phyloP scores from a whole-genome alignment of 2,113 vertebrate genomes.

The Azemiops feae region DNA sequence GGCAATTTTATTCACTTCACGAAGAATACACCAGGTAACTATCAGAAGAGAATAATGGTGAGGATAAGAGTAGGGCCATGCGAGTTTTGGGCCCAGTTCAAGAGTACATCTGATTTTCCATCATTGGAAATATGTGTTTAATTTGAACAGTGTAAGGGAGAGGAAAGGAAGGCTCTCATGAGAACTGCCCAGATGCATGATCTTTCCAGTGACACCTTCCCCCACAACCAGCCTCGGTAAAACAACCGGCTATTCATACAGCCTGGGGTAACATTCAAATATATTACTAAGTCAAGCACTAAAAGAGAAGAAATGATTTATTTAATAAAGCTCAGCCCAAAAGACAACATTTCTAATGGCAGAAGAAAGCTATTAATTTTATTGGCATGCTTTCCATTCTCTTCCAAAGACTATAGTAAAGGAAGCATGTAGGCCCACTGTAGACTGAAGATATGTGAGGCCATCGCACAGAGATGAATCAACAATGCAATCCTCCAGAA shows the following conservation, averaged over 20 bases:
- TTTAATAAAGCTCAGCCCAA: slow-evolving; percentile 28
- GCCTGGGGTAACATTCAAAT: slow-evolving; percentile 13
- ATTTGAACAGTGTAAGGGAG: background rate
- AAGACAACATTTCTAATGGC: slow-evolving; percentile 55
- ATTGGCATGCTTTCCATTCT: slow-evolving; percentile 28
- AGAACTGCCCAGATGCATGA: slow-evolving; percentile 19
- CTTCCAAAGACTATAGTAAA: background rate
- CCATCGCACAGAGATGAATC: background rate
- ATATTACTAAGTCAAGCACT: slow-evolving; percentile 33
- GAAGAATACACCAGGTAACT: background rate
- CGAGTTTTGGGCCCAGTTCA: background rate
- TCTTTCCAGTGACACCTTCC: slow-evolving; percentile 7
- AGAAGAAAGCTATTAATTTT: background rate
- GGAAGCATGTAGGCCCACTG: slow-evolving; percentile 21
- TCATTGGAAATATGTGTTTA: background rate
- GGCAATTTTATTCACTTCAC: background rate
- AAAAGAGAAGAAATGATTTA: slow-evolving; percentile 30
- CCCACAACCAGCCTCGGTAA: slow-evolving; percentile 16
- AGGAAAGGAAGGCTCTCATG: slow-evolving; percentile 29
- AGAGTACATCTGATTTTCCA: background rate
- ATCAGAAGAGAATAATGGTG: background rate
- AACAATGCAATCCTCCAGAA: background rate
- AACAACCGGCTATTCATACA: slow-evolving; percentile 26
- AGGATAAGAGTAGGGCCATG: accelerated
- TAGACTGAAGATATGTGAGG: slow-evolving; percentile 2